Conservation (phyloP, 2,888 invertebrate genomes). For the Tryphoninae sp. region DNA sequence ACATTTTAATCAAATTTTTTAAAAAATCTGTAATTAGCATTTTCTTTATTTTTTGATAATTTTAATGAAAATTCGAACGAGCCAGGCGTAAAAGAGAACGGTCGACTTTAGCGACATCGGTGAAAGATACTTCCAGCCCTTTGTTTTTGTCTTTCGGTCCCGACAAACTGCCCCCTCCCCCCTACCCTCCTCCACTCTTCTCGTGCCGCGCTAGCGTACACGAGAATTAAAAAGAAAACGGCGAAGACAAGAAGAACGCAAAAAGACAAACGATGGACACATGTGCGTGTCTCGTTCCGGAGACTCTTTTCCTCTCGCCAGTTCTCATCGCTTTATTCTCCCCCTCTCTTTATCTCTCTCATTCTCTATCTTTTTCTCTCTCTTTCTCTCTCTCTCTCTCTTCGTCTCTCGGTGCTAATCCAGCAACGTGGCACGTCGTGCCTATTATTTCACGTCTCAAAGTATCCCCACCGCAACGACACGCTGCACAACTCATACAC, state of each 20-base stretch:
- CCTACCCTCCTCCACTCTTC: background rate
- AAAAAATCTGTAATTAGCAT: background rate
- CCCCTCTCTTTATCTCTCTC: background rate
- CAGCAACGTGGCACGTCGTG: conserved; percentile 36
- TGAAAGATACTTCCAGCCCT: conserved; percentile 29
- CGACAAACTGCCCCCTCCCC: background rate
- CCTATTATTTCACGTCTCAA: conserved; percentile 56
- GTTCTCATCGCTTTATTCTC: conserved; percentile 7
- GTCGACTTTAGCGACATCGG: conserved; percentile 17
- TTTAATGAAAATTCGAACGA: background rate
- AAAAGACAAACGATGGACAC: conserved; percentile 77
- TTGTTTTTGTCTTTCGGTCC: conserved; percentile 29
- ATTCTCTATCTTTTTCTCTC: background rate
- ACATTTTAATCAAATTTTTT: no score
- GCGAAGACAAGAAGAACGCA: conserved; percentile 73
- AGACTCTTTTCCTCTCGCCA: conserved; percentile 64
- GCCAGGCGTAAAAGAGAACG: background rate
- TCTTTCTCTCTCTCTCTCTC: conserved; percentile 27
- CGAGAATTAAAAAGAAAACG: conserved; percentile 49
- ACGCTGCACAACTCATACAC: conserved; percentile 7
- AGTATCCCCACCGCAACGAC: conserved; percentile 15
- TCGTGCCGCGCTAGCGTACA: conserved; percentile 19
- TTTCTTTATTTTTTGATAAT: background rate
- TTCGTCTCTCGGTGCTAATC: conserved; percentile 33
- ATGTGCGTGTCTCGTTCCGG: conserved; percentile 69